These are phyloP conservation scores for Echinops telfairi DNA, from an alignment of 2,113 vertebrate genomes.

Conservation along the genomic window DNA sequence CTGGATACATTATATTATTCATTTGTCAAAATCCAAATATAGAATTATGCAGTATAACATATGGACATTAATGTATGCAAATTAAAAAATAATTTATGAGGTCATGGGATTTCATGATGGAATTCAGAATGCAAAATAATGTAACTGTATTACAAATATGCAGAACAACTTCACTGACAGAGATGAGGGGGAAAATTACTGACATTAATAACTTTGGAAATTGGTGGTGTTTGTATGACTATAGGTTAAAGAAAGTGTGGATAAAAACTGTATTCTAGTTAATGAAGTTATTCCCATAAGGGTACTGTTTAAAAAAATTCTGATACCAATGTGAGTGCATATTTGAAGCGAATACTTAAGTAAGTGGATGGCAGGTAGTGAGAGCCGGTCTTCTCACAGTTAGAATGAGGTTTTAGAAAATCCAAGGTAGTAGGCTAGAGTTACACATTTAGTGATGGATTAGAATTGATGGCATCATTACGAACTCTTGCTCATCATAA, in stretches of 20 bases:
- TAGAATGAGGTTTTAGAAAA: neutral
- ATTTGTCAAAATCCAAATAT: too few relatives aligned
- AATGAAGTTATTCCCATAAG: neutral
- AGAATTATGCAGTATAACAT: too few relatives aligned
- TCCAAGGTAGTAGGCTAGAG: neutral
- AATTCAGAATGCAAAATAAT: too few relatives aligned
- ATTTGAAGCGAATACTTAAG: neutral
- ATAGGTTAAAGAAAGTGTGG: rapidly evolving
- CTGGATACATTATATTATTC: too few relatives aligned
- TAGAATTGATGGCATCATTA: neutral
- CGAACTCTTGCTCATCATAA: neutral
- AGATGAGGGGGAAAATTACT: too few relatives aligned
- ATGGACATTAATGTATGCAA: too few relatives aligned
- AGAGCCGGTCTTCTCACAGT: neutral
- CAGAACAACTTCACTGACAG: too few relatives aligned
- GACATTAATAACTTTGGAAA: neutral
- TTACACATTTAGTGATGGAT: too few relatives aligned
- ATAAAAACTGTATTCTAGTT: neutral
- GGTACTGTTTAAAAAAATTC: neutral
- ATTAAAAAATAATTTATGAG: too few relatives aligned
- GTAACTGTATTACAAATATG: too few relatives aligned
- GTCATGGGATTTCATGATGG: too few relatives aligned
- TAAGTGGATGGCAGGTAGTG: neutral
- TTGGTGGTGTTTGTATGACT: neutral
- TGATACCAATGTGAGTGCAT: too few relatives aligned